A percentile compares a stretch with the other conserved stretches of the same genome.
Evolutionary conservation across 2,797 vertebrate species (phyloP).

Genomic region (Cirrhinus molitorella): DNA sequence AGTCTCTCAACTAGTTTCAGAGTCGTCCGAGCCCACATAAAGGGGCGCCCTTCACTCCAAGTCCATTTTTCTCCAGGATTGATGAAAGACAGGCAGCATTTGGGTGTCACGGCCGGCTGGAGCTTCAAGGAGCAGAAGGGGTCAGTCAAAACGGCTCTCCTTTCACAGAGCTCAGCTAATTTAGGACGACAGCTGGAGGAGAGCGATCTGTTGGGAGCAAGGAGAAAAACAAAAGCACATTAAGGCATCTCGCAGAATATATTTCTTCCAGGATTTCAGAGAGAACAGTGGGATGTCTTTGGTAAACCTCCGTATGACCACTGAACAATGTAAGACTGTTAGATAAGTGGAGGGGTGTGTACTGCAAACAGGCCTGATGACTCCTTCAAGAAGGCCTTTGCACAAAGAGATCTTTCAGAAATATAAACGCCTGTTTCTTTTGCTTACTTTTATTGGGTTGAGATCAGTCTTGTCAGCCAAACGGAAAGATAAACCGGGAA

Average conservation of each 20-base stretch:
- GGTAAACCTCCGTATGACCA: conserved; percentile 57
- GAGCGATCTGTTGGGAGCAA: conserved; percentile 67
- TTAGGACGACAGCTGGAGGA: conserved; percentile 70
- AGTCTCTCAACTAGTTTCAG: conserved; percentile 48
- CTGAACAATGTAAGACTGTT: conserved; percentile 39
- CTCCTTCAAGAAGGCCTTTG: not conserved
- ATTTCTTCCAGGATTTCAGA: conserved; percentile 46
- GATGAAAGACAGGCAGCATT: conserved; percentile 68
- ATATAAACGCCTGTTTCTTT: conserved; percentile 10
- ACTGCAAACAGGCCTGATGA: conserved; percentile 4
- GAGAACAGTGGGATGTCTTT: conserved; percentile 48
- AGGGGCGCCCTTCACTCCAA: conserved; percentile 67
- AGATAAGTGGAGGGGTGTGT: conserved; percentile 33
- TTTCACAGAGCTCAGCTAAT: conserved; percentile 71
- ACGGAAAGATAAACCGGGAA: conserved; percentile 7
- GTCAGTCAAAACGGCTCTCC: conserved; percentile 66
- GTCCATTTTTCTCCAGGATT: conserved; percentile 72
- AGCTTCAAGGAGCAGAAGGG: conserved; percentile 53
- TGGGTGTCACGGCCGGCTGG: conserved; percentile 72
- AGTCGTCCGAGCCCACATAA: conserved; percentile 62
- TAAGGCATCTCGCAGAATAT: conserved; percentile 58
- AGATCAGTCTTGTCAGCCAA: not conserved
- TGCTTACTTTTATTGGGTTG: not conserved
- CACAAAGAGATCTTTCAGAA: conserved; percentile 40
- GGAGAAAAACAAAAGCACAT: conserved; percentile 65